Conservation (phyloP, 1,140 invertebrate species). For the Neuroterus valhalla region DNA sequence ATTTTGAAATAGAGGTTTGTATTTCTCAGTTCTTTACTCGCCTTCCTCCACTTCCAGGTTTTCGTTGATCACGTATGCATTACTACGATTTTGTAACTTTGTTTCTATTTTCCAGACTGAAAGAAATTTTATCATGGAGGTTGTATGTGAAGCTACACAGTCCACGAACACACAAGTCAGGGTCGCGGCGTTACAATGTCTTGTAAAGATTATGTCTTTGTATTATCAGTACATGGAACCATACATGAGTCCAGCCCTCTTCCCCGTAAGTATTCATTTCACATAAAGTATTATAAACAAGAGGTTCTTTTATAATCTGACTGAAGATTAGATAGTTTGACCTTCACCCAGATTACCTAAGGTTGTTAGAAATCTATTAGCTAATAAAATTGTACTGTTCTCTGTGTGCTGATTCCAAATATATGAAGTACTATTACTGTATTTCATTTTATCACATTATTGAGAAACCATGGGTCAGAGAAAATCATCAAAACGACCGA, state of each 20-base stretch:
- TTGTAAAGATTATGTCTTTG: slow-evolving; percentile 99
- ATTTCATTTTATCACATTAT: too few species aligned
- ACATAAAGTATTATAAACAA: slow-evolving; percentile 9
- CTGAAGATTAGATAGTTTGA: too few species aligned
- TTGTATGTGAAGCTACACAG: slow-evolving; percentile 95
- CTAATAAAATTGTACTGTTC: too few species aligned
- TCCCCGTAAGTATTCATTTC: slow-evolving; percentile 82
- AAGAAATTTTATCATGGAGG: slow-evolving; percentile 99
- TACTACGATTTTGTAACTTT: not conserved
- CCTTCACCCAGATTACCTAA: too few species aligned
- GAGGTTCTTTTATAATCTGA: too few species aligned
- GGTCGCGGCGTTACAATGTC: slow-evolving; percentile 97
- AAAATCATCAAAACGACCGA: too few species aligned
- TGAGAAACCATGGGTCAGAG: too few species aligned
- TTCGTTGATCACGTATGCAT: too few species aligned
- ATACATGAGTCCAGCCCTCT: slow-evolving; percentile 98
- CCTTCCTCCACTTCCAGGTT: not conserved
- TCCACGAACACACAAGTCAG: slow-evolving; percentile 90
- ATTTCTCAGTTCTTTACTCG: not conserved
- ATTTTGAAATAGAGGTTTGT: slow-evolving; percentile 95
- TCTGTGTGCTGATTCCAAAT: too few species aligned
- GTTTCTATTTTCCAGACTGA: slow-evolving; percentile 80
- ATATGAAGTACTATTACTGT: too few species aligned
- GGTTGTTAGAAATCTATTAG: too few species aligned
- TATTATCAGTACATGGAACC: slow-evolving; percentile 99